These are phyloP conservation scores for Netelia melanura DNA, from an alignment of 2,888 invertebrate genomes.

Conservation along the genomic window DNA sequence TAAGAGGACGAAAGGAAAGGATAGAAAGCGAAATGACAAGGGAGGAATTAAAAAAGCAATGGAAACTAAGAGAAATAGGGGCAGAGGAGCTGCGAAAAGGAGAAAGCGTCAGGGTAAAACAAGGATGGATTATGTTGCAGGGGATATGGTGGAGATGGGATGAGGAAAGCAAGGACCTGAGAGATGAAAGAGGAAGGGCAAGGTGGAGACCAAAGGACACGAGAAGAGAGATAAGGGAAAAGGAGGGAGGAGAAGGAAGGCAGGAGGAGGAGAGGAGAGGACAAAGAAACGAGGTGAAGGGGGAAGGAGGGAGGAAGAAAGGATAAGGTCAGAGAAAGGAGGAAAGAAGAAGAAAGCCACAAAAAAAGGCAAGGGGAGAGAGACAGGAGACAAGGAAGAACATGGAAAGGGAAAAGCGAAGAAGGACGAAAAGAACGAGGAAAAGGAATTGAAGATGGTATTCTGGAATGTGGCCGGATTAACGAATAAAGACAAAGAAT, in stretches of 20 bases:
- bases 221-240: not conserved
- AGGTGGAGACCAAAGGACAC: not conserved
- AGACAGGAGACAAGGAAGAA: not conserved
- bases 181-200: no score
- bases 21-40: not conserved
- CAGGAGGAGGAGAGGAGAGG: not conserved
- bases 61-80: not conserved
- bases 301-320: not conserved
- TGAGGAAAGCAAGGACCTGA: not conserved
- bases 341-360: not conserved
- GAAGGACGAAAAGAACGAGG: not conserved
- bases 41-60: not conserved
- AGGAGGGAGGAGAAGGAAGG: not conserved
- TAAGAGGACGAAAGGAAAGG: not conserved
- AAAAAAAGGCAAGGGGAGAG: not conserved
- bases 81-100: not conserved
- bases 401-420: not conserved
- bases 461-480: not conserved
- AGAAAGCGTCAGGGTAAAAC: not conserved
- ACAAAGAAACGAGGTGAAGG: not conserved
- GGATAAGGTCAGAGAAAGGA: not conserved
- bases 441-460: not conserved
- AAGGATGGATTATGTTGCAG: not conserved
- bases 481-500: not conserved
- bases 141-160: not conserved